Conservation (phyloP, 1,140 invertebrate genomes). For the Ceratosolen solmsi region DNA sequence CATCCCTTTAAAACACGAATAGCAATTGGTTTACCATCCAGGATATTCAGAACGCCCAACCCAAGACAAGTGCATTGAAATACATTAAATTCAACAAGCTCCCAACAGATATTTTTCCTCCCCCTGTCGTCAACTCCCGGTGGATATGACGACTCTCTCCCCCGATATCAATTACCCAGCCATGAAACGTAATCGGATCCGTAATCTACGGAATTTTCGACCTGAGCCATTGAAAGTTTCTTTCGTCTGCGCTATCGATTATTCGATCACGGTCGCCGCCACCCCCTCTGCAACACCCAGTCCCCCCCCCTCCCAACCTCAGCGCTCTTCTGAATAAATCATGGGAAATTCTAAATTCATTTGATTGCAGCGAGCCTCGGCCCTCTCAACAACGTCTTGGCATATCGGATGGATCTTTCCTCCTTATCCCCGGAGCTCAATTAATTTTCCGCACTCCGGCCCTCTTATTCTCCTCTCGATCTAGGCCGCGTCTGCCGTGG, state of each 20-base stretch:
- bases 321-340: conserved; percentile 45
- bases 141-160: background rate
- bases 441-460: conserved; percentile 39
- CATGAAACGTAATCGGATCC: background rate
- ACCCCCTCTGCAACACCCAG: no score
- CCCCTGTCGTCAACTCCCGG: background rate
- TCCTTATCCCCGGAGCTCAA: conserved; percentile 34
- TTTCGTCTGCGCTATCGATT: conserved; percentile 27
- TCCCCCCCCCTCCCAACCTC: background rate
- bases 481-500: no score
- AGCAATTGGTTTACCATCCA: background rate
- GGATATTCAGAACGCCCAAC: background rate
- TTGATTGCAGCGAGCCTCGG: conserved; percentile 12
- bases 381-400: background rate
- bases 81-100: conserved; percentile 41
- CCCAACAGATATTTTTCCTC: conserved; percentile 18
- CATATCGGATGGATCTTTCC: background rate
- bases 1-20: background rate
- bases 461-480: no score
- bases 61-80: conserved; percentile 23
- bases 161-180: background rate
- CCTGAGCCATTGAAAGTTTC: conserved; percentile 18
- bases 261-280: conserved; percentile 13
- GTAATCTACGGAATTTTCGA: conserved; percentile 48
- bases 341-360: conserved; percentile 47